phyloP scores from a whole-genome alignment of 2,797 vertebrate species.

The Notolepis coatsorum region DNA sequence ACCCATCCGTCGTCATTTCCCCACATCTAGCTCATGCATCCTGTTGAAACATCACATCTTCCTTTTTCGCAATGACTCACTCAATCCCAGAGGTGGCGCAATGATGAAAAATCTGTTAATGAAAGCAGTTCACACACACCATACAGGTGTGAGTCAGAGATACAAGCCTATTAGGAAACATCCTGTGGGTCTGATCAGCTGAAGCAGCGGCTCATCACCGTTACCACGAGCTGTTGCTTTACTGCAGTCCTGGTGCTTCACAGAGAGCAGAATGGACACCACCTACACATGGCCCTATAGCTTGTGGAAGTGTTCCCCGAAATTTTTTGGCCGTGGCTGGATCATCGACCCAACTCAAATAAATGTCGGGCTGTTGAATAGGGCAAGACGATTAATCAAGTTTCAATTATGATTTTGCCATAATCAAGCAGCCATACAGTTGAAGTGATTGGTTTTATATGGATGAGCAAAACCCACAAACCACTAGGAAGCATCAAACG shows the following conservation, averaged over 20 bases:
- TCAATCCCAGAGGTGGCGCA: slow-evolving; percentile 8
- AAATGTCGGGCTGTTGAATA: too few species aligned
- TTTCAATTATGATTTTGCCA: too few species aligned
- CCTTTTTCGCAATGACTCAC: slow-evolving; percentile 35
- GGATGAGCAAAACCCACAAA: too few species aligned
- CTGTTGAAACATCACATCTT: too few species aligned
- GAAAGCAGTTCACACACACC: slow-evolving; percentile 19
- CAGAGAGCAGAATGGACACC: background rate
- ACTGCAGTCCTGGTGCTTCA: background rate
- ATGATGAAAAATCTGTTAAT: background rate
- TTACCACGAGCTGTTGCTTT: background rate
- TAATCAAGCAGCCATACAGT: too few species aligned
- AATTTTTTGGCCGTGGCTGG: too few species aligned
- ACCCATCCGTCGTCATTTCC: too few species aligned
- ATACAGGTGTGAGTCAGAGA: slow-evolving; percentile 15
- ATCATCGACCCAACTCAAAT: too few species aligned
- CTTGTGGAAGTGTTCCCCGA: slow-evolving; percentile 13
- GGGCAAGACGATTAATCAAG: too few species aligned
- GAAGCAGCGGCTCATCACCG: background rate
- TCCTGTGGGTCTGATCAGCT: slow-evolving; percentile 8
- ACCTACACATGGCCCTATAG: background rate
- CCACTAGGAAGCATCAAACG: too few species aligned
- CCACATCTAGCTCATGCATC: too few species aligned
- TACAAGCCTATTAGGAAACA: background rate
- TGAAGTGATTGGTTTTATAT: too few species aligned